Base-by-base conservation (phyloP, 2,113 vertebrate genomes). In the Gracilinanus agilis region DNA sequence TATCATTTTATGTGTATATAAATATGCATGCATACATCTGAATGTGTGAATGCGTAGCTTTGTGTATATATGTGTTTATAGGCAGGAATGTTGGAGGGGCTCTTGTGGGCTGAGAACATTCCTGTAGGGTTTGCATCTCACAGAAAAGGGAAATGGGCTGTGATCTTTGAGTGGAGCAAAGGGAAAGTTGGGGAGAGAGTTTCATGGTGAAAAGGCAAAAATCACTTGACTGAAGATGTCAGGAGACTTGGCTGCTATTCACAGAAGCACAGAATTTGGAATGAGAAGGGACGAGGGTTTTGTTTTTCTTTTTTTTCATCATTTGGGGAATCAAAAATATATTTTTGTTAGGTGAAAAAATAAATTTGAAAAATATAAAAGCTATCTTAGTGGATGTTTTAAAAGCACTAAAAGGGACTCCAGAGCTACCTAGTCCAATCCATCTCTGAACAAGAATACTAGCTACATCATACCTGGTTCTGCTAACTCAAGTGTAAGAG, bases 1-100 rank as follows among this genome's bases (percentile, higher is more conserved):
- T 96, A 90, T 94, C 95, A 94, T 88, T 94, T 91, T 90, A n/a
- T 93, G 91, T 9, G 8, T 94, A 55, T 9, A 1, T 25, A 90
- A 53, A 10, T n/a, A 89, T 88, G n/a, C n/a, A 61, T 24, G 34
- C 44, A 40, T n/a, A 58, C n/a, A 94, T 92, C 92, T 92, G 53
- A 44, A 92, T 12, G n/a, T 67, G 12, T 29, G 3, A 61, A 27
- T 11, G 9, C 58, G 29, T 29, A 3, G 12, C 10, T 34, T 67
- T 56, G 55, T 58, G 24, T n/a, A n/a, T 67, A 29, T 34, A 2
- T 67, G 27, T 61, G 25, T 61, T 61, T 29, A 34, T 67, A 34
- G 29, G 4, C 61, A 12, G 0, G 61, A 34, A 34, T 34, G 29
- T 67, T 67, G 34, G 89, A 92, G 56, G 8, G 55, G 53, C 13